Evolutionary conservation across 64 coral and sea anemone species (phyloP), one percentile per base, ranked within the genome.

Genomic region (Actinia equina): DNA sequence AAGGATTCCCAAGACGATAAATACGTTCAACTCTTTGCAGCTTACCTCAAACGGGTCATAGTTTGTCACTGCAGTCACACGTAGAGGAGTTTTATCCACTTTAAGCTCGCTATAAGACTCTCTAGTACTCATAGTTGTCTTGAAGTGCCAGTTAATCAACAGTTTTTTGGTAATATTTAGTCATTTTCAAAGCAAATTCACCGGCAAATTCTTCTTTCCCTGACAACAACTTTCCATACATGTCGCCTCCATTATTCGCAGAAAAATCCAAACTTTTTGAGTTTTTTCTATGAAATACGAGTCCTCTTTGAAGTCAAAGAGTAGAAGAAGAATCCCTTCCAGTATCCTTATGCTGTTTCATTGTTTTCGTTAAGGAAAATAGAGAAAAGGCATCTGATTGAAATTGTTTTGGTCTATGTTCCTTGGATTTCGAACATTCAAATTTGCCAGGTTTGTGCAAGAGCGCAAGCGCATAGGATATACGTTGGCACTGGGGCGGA

Each of bases 21-120:
- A 81, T 74, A 74, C 78, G 14, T 22, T 37, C 15, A 52, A 65
- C 19, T 65, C 62, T 65, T 43, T 81, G 64, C 43, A 88, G 87
- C 93, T 49, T 78, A 99, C 97, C 97, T 99, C 97, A 88, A 99
- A 99, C 27, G 97, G 97, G 91, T 99, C 97, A 41, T 99, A 99
- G 20, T 95, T 93, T 20, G 88, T 99, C n/a, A 95, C 87, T 54
- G 93, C 90, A 55, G 86, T 95, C 53, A 99, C 93, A 83, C 89
- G 85, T 1, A 87, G 59, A 5, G 71, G 62, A 11, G 64, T 70
- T 22, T 85, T 93, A 80, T 88, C 86, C 55, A 84, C 91, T 62
- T 80, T 79, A 56, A 83, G 27, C 55, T 83, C 93, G 79, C 93
- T 88, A 83, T 71, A 42, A 79, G 63, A 51, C 45, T 88, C 62